Conservation (phyloP, 2,113 vertebrate genomes). For the Corapipo altera region DNA sequence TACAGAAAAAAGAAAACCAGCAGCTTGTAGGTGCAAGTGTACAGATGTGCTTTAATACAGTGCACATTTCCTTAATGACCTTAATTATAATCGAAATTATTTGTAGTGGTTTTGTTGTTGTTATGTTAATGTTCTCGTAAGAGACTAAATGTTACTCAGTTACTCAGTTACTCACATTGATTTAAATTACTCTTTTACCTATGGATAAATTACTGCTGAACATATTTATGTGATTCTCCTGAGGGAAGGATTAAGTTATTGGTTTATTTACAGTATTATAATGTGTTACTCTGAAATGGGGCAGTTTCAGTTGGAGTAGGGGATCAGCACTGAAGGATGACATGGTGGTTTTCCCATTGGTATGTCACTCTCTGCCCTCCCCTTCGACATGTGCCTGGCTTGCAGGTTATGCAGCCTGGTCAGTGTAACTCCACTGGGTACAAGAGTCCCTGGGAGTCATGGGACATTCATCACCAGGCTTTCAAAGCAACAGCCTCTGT, state of each 20-base stretch:
- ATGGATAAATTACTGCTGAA: not conserved
- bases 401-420: not conserved
- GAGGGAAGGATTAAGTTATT: not conserved
- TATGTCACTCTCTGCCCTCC: fast-evolving
- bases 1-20: not conserved
- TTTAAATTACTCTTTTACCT: not conserved
- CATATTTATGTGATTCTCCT: not conserved
- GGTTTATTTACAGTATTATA: not conserved
- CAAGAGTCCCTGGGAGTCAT: not conserved
- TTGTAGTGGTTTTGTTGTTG: not conserved
- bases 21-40: not conserved
- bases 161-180: not conserved
- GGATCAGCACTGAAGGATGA: not conserved
- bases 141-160: not conserved
- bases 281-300: not conserved
- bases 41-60: not conserved
- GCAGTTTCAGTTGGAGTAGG: not conserved
- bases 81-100: not conserved
- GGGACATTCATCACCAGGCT: not conserved
- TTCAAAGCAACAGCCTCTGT: not conserved
- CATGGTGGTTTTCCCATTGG: fast-evolving
- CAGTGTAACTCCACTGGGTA: fast-evolving
- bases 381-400: fast-evolving
- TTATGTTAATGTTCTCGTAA: not conserved
- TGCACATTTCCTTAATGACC: not conserved